Conservation (phyloP, 2,797 vertebrate species). For the Dicrostonyx torquatus region DNA sequence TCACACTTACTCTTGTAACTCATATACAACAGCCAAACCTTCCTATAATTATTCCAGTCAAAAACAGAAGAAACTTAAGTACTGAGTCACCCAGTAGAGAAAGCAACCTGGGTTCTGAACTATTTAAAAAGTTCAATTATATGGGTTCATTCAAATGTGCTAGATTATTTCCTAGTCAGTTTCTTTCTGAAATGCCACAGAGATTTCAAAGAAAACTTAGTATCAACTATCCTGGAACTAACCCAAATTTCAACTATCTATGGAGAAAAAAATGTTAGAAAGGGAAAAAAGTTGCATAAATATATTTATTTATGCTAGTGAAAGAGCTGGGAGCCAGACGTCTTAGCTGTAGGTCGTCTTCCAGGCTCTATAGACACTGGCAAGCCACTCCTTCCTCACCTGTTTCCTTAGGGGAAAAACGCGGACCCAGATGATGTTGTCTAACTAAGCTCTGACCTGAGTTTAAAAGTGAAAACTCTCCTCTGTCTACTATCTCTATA, state of each 20-base stretch:
- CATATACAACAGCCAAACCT: conserved; percentile 15
- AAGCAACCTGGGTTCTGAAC: conserved; percentile 54
- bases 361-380: not conserved
- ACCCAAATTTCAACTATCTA: conserved; percentile 50
- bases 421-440: not conserved
- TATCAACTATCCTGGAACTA: conserved; percentile 28
- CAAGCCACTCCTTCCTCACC: conserved; percentile 16
- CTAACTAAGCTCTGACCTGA: not conserved
- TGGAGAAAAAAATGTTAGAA: conserved; percentile 40
- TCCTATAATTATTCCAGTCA: conserved; percentile 11
- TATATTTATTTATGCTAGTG: not conserved
- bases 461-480: not conserved
- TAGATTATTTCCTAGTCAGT: conserved; percentile 47
- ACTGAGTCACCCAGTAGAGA: not conserved
- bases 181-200: conserved; percentile 50
- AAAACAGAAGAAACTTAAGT: not conserved
- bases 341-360: not conserved
- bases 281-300: conserved; percentile 16
- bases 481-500: not conserved
- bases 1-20: not conserved
- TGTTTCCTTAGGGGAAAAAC: not conserved
- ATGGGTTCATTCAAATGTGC: not conserved
- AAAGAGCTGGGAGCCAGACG: not conserved
- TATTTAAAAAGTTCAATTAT: conserved; percentile 28
- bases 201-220: conserved; percentile 18